Evolutionary conservation across 2,888 invertebrate genomes (phyloP).

Genomic region (Ornithoptera alexandrae): DNA sequence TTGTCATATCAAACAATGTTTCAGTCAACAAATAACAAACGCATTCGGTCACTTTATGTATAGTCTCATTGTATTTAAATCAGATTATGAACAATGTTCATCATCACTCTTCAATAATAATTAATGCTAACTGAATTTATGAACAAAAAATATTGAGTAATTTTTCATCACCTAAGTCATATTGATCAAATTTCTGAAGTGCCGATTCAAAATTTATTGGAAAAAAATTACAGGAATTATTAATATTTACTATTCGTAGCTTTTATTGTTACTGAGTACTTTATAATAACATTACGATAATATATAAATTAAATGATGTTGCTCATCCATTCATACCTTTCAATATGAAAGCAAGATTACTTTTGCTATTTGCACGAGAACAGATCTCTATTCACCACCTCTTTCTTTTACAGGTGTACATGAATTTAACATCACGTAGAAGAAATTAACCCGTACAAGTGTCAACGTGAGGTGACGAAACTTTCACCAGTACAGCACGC

Average conservation of each 20-base stretch:
- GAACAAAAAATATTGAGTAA: background rate
- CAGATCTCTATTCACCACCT: constrained; percentile 45
- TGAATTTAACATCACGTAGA: constrained; percentile 56
- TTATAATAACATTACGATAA: too few species aligned
- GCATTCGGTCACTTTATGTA: constrained; percentile 18
- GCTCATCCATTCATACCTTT: background rate
- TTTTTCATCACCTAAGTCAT: too few species aligned
- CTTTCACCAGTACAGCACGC: constrained; percentile 65
- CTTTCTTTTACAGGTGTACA: constrained; percentile 58
- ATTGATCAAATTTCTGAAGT: too few species aligned
- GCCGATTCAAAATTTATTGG: too few species aligned
- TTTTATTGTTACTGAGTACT: too few species aligned
- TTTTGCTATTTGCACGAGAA: constrained; percentile 13
- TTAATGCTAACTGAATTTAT: background rate
- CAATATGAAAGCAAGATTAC: background rate
- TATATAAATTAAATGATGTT: too few species aligned
- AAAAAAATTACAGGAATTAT: too few species aligned
- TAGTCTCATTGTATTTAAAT: constrained; percentile 12
- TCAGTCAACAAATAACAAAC: constrained; percentile 7
- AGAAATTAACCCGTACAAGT: constrained; percentile 51
- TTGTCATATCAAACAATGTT: constrained; percentile 6
- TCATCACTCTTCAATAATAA: background rate
- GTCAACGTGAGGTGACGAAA: constrained; percentile 57
- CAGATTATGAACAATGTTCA: background rate
- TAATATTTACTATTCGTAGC: too few species aligned